These are phyloP conservation scores for Iphiclides podalirius DNA, from an alignment of 2,888 invertebrate genomes.

Conservation along the genomic window DNA sequence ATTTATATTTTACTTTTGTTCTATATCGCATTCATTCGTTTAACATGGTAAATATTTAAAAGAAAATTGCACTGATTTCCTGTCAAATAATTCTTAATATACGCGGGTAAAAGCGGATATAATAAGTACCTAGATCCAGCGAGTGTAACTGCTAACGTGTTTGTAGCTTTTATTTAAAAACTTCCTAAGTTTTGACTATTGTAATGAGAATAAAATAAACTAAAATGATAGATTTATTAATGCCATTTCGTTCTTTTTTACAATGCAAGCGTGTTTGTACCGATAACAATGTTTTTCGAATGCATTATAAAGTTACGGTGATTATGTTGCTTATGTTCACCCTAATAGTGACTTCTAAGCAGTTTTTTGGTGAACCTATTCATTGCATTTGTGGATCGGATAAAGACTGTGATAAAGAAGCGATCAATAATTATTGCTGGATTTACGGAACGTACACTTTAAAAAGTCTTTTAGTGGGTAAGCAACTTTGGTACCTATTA, in stretches of 20 bases:
- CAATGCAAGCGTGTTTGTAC: slow-evolving; percentile 84
- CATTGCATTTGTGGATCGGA: slow-evolving; percentile 82
- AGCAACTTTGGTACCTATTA: slow-evolving; percentile 27
- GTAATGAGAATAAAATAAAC: slow-evolving; percentile 27
- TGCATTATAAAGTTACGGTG: slow-evolving; percentile 87
- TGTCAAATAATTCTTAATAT: slow-evolving; percentile 8
- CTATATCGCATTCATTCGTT: no score
- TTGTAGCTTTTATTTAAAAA: no score
- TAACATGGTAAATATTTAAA: not conserved
- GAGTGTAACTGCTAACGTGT: no score
- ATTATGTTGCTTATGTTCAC: slow-evolving; percentile 86
- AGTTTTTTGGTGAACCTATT: slow-evolving; percentile 93
- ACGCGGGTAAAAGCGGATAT: slow-evolving; percentile 17
- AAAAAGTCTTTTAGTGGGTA: slow-evolving; percentile 63
- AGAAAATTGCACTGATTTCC: slow-evolving; percentile 6
- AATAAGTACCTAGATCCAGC: no score
- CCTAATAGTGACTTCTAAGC: slow-evolving; percentile 87
- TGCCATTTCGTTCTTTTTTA: slow-evolving; percentile 83
- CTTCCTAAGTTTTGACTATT: not conserved
- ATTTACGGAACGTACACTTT: slow-evolving; percentile 86
- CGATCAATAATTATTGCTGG: slow-evolving; percentile 89
- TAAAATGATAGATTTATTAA: slow-evolving; percentile 83
- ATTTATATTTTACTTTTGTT: no score
- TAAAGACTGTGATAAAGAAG: slow-evolving; percentile 74
- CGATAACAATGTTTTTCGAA: slow-evolving; percentile 87